Conservation (phyloP, 2,113 vertebrate species). For the Hystrix brachyura region DNA sequence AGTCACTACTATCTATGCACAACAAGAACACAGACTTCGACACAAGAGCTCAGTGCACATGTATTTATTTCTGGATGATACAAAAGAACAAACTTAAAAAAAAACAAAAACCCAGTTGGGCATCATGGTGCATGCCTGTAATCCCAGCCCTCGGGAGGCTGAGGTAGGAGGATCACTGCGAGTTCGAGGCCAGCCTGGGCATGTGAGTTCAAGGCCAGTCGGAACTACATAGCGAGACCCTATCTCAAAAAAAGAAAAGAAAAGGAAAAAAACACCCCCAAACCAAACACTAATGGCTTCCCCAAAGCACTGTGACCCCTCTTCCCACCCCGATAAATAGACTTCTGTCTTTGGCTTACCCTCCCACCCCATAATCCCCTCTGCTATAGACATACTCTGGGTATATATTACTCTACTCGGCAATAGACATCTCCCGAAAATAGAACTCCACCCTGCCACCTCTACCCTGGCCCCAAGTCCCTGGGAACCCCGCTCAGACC, state of each 20-base stretch:
- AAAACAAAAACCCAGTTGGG: not conserved
- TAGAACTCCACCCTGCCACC: constrained; percentile 69
- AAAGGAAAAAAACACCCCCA: constrained; percentile 20
- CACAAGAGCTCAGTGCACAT: constrained; percentile 49
- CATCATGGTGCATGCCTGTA: not conserved
- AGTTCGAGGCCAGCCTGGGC: not conserved
- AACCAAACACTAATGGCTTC: constrained; percentile 63
- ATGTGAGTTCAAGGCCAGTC: not conserved
- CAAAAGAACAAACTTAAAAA: constrained; percentile 84
- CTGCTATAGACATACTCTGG: constrained; percentile 83
- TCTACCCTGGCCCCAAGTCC: not conserved
- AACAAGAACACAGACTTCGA: not conserved
- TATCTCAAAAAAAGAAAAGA: not conserved
- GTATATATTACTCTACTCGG: constrained; percentile 84
- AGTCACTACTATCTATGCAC: not conserved
- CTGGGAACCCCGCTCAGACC: constrained; percentile 82
- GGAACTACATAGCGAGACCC: not conserved
- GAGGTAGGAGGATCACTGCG: not conserved
- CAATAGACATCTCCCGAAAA: constrained; percentile 86
- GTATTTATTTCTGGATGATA: constrained; percentile 82
- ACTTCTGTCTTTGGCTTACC: constrained; percentile 54
- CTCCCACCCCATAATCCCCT: constrained; percentile 58
- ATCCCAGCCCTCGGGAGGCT: not conserved
- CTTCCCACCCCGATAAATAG: constrained; percentile 78
- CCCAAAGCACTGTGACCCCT: constrained; percentile 58